These are phyloP conservation scores for Nymphalis io DNA, from an alignment of 1,140 invertebrate genomes.

Conservation along the genomic window DNA sequence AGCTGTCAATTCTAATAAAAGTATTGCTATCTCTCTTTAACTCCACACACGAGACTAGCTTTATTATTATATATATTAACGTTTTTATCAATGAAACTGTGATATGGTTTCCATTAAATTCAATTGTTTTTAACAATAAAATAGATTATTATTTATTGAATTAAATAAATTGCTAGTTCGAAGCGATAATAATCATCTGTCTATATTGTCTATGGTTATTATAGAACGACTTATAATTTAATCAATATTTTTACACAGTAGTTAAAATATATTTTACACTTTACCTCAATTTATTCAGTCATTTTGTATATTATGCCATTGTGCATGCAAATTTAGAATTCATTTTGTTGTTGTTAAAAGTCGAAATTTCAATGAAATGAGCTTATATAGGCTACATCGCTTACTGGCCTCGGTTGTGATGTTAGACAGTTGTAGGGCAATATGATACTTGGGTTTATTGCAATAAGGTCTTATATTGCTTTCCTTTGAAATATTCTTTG, in stretches of 20 bases:
- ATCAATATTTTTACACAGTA: constrained; percentile 16
- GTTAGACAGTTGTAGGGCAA: constrained; percentile 43
- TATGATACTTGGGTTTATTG: constrained; percentile 45
- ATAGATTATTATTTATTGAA: too few relatives aligned
- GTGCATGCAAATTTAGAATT: constrained; percentile 31
- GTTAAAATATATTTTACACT: constrained; percentile 25
- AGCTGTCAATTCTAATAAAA: too few relatives aligned
- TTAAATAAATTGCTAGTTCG: background rate
- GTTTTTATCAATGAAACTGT: too few relatives aligned
- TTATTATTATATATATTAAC: too few relatives aligned
- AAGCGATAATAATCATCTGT: background rate
- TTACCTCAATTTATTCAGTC: constrained; percentile 31
- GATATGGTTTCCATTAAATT: too few relatives aligned
- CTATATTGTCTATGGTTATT: constrained; percentile 15
- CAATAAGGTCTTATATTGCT: constrained; percentile 47
- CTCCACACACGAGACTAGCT: too few relatives aligned
- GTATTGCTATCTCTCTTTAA: too few relatives aligned
- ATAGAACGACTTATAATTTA: constrained; percentile 6
- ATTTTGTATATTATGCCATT: constrained; percentile 40
- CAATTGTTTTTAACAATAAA: too few relatives aligned
- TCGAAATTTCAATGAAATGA: constrained; percentile 52
- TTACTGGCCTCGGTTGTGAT: constrained; percentile 58
- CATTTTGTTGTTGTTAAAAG: constrained; percentile 27
- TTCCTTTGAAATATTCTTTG: constrained; percentile 43
- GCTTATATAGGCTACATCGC: constrained; percentile 54